A percentile compares a stretch with the other conserved stretches of the same genome.
Conservation (phyloP, 2,797 vertebrate species). For the Malacoctenus gilli region DNA sequence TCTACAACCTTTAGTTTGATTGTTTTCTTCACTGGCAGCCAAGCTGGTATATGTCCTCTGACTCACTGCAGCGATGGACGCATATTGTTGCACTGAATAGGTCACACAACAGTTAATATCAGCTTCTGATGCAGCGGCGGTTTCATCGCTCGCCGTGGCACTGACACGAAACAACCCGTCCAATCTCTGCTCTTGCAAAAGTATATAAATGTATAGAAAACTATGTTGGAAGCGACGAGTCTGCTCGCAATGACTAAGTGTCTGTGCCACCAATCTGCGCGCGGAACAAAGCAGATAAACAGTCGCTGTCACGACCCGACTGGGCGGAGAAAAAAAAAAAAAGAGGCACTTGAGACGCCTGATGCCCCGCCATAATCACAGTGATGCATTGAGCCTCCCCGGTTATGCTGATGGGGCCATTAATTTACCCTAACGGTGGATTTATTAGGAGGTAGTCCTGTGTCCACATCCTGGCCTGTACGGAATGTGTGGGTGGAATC, state of each 20-base stretch:
- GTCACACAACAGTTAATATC: background rate
- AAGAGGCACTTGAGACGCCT: conserved; percentile 31
- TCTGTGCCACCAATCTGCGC: conserved; percentile 1
- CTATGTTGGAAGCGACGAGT: background rate
- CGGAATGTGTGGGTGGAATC: conserved; percentile 28
- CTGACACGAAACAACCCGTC: background rate
- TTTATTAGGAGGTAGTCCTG: conserved; percentile 41
- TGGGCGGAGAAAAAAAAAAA: too few species aligned
- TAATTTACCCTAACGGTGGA: conserved; percentile 42
- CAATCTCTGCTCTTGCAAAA: too few species aligned
- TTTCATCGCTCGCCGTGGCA: too few species aligned
- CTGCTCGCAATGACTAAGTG: background rate
- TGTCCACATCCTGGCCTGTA: conserved; percentile 42
- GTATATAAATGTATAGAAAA: too few species aligned
- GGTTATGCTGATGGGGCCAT: conserved; percentile 37
- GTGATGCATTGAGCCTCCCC: conserved; percentile 49
- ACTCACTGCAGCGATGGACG: too few species aligned
- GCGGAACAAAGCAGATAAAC: conserved; percentile 34
- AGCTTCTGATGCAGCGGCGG: background rate
- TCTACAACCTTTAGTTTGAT: too few species aligned
- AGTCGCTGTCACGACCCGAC: conserved; percentile 15
- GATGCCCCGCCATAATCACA: conserved; percentile 31
- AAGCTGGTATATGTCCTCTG: too few species aligned
- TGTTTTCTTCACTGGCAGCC: too few species aligned
- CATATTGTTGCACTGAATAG: background rate